These are phyloP conservation scores for Rissa tridactyla DNA, from an alignment of 2,113 vertebrate genomes.

Conservation along the genomic window DNA sequence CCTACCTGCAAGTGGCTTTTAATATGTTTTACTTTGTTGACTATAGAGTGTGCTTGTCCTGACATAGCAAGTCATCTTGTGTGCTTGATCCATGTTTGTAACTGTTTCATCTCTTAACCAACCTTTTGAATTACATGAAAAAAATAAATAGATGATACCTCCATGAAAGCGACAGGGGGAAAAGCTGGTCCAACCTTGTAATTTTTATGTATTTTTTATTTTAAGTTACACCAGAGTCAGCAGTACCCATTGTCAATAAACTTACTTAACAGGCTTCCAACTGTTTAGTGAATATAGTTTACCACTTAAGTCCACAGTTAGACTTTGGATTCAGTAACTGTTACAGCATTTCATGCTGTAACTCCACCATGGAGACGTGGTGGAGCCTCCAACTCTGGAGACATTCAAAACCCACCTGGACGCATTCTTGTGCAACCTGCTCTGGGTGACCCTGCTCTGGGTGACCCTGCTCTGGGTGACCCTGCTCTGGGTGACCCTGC, in stretches of 20 bases:
- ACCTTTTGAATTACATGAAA: neutral
- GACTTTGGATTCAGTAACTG: neutral
- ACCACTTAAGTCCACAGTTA: neutral
- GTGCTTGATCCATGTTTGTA: neutral
- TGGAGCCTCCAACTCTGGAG: too few species aligned
- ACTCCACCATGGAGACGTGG: too few species aligned
- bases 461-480: too few species aligned
- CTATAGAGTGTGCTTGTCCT: neutral
- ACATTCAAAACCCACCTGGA: too few species aligned
- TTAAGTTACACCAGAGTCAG: neutral
- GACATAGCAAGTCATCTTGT: neutral
- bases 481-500: too few species aligned
- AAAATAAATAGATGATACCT: neutral
- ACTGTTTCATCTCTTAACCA: neutral
- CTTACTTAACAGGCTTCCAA: neutral
- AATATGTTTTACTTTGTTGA: neutral
- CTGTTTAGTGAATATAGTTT: neutral
- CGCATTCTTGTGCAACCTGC: too few species aligned
- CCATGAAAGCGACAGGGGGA: neutral
- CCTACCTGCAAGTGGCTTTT: neutral
- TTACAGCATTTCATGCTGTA: neutral
- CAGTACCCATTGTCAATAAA: neutral
- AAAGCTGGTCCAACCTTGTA: neutral
- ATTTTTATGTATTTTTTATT: rapidly evolving
- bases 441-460: too few species aligned